phyloP scores from a whole-genome alignment of 1,140 invertebrate species.

The Drosophila malerkotliana region DNA sequence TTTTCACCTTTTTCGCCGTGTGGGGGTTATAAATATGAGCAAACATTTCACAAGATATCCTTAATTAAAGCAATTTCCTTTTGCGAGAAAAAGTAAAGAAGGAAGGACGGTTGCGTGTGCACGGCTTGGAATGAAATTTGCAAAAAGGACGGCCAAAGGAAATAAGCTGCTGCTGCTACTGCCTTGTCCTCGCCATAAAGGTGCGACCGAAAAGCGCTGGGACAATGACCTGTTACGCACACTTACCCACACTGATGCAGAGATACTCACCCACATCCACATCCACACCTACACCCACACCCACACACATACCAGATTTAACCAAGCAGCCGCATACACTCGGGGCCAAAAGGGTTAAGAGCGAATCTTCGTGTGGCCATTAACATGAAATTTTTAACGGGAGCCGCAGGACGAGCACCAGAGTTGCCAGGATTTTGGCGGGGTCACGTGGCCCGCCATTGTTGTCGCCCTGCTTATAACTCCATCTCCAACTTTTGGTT shows the following conservation, averaged over 20 bases:
- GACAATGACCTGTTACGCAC: constrained; percentile 73
- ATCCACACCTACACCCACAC: constrained; percentile 4
- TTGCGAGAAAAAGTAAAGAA: constrained; percentile 8
- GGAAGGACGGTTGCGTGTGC: constrained; percentile 38
- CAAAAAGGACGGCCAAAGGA: constrained; percentile 65
- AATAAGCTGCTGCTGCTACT: constrained; percentile 75
- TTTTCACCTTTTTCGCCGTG: constrained; percentile 36
- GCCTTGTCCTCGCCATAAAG: constrained; percentile 63
- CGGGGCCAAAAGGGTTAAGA: constrained; percentile 70
- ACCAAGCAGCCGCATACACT: constrained; percentile 17
- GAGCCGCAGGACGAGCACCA: constrained; percentile 49
- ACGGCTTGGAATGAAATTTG: constrained; percentile 72
- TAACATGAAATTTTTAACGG: constrained; percentile 82
- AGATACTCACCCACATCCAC: constrained; percentile 1
- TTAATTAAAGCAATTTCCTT: constrained; percentile 81
- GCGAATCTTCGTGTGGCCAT: constrained; percentile 76
- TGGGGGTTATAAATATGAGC: constrained; percentile 74
- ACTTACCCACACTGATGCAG: constrained; percentile 20
- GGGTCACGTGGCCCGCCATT: constrained; percentile 62
- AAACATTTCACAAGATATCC: constrained; percentile 75
- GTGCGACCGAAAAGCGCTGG: constrained; percentile 69
- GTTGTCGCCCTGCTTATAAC: constrained; percentile 35
- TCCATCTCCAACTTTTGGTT: constrained; percentile 1
- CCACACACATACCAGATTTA: neutral
- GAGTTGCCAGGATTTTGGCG: constrained; percentile 55